Evolutionary conservation across 1,140 invertebrate species (phyloP), one percentile per base, ranked within the genome.

Genomic region (Ceratoteleas bidentatus): DNA sequence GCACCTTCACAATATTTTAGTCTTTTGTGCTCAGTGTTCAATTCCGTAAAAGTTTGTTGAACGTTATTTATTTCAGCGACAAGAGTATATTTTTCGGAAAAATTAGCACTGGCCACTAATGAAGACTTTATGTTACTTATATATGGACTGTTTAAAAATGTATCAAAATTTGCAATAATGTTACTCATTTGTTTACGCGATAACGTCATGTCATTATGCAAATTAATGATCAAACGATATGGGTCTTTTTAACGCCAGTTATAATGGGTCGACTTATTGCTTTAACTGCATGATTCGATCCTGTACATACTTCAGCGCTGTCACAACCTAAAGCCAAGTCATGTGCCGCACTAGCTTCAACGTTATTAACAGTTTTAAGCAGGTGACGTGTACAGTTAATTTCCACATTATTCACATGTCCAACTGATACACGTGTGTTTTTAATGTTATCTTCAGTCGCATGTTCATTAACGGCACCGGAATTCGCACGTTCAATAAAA

Each of bases 21-120:
- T 32, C 57, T 43, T 45, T 60, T 60, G 16, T 47, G 15, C 6
- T 60, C 57, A n/a, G 57, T 60, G 13, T 47, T 60, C 5, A 60
- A n/a, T 0, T 3, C 8, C 45, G 57, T 45, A 32, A 60, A 60
- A 7, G n/a, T n/a, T 16, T 15, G n/a, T 60, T 60, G 57, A 43
- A 60, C n/a, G 43, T 58, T 58, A 15, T 34, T 10, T 15, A 58
- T 43, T 11, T 49, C 40, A 43, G 40, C 40, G 1, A 43, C 2
- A 43, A 43, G 24, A 2, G 1, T 24, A 24, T 24, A 4, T 24
- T 24, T 43, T 10, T 43, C 40, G 1, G 40, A 1, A 43, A 0
- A n/a, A 43, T n/a, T 49, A 2, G 13, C n/a, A 14, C 14, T 49
- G 2, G 10, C 6, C 2, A 1, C 11, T 13, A 49, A 0, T 13